phyloP scores from a whole-genome alignment of 2,113 vertebrate genomes.

The Telmatochromis sp. region DNA sequence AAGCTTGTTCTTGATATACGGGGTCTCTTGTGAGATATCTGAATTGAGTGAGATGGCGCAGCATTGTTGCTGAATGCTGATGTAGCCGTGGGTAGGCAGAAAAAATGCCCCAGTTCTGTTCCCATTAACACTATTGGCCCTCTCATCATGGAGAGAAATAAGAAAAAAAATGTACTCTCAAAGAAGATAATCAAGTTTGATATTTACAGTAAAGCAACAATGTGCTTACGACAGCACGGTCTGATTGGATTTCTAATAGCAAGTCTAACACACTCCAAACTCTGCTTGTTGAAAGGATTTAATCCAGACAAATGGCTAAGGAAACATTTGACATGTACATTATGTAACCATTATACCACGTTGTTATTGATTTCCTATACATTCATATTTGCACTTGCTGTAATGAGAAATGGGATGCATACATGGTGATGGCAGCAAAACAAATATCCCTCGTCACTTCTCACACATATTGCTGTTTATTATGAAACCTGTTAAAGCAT shows the following conservation, averaged over 20 bases:
- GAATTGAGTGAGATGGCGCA: conserved; percentile 13
- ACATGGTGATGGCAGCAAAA: background rate
- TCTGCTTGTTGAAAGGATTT: background rate
- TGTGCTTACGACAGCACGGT: background rate
- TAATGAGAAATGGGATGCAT: background rate
- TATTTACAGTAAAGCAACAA: background rate
- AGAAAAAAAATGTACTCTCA: background rate
- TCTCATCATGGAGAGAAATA: background rate
- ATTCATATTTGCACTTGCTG: background rate
- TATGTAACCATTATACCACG: background rate
- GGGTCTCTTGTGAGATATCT: conserved; percentile 43
- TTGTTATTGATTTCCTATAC: background rate
- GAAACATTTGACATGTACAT: background rate
- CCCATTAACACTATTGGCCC: background rate
- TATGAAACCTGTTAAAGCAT: background rate
- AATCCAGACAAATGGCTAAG: background rate
- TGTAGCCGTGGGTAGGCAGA: background rate
- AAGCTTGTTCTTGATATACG: conserved; percentile 38
- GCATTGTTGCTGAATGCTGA: conserved; percentile 34
- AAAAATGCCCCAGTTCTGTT: background rate
- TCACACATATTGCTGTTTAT: background rate
- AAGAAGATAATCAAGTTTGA: background rate
- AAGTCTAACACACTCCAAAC: background rate
- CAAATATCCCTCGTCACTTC: background rate
- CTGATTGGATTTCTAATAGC: background rate